Percentiles rank a stretch among this genome's conserved stretches.
Evolutionary conservation across 2,888 invertebrate species (phyloP).

Genomic region (Athalia rosae): DNA sequence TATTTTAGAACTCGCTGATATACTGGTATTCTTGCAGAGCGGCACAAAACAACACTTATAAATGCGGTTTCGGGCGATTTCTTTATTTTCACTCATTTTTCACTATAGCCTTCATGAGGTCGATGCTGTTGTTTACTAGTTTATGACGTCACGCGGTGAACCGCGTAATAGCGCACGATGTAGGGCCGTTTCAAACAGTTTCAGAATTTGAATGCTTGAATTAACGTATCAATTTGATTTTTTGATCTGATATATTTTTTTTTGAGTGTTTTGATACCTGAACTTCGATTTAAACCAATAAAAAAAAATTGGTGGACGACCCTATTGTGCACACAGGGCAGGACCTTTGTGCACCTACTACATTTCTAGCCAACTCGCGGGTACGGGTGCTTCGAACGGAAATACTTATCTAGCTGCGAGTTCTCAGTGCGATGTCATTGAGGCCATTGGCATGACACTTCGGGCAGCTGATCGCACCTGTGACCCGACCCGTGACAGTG

Average conservation of each 20-base stretch:
- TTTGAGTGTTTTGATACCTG: not conserved
- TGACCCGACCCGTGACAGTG: not conserved
- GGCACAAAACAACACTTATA: slow-evolving; percentile 17
- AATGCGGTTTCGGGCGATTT: not conserved
- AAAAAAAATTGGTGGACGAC: slow-evolving; percentile 20
- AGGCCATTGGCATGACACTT: not conserved
- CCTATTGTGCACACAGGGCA: not conserved
- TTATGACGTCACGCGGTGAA: slow-evolving; percentile 18
- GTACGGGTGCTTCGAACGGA: not conserved
- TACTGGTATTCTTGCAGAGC: not conserved
- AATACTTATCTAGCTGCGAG: not conserved
- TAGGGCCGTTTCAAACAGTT: too few relatives aligned
- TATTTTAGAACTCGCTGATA: slow-evolving; percentile 15
- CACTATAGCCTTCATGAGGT: too few relatives aligned
- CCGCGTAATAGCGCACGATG: not conserved
- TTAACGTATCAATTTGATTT: not conserved
- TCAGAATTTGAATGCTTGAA: not conserved
- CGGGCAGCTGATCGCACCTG: not conserved
- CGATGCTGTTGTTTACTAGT: slow-evolving; percentile 9
- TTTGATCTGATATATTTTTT: slow-evolving; percentile 1
- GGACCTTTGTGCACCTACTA: not conserved
- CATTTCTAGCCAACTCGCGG: not conserved
- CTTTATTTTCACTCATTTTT: slow-evolving; percentile 12
- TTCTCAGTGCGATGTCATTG: not conserved
- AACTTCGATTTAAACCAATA: too few relatives aligned